Conservation (phyloP, 2,113 vertebrate genomes). For the Cheirogaleus medius region DNA sequence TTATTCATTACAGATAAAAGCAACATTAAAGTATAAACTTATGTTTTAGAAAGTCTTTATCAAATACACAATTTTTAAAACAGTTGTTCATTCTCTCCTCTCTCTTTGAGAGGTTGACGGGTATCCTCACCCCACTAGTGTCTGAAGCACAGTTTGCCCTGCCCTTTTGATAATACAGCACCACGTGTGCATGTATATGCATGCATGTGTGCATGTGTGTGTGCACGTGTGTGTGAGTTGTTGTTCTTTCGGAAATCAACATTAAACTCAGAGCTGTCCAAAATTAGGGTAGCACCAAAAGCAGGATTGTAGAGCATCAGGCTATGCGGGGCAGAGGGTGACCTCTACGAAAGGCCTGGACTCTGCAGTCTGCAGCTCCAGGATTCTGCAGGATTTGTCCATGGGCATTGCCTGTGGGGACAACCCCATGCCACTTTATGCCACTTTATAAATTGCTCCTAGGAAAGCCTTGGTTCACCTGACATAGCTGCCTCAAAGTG, state of each 20-base stretch:
- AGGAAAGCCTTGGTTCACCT: neutral
- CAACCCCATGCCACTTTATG: neutral
- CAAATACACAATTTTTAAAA: neutral
- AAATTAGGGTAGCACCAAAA: neutral
- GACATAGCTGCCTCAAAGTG: neutral
- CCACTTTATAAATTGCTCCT: neutral
- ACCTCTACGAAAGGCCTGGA: neutral
- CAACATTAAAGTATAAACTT: neutral
- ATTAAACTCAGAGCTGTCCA: neutral
- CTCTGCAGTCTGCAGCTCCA: accelerated
- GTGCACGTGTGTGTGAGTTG: neutral
- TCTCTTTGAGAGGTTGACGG: neutral
- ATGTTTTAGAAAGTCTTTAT: neutral
- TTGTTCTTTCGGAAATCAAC: neutral
- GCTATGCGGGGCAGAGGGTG: neutral
- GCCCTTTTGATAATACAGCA: neutral
- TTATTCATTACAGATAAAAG: neutral
- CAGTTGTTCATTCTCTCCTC: neutral
- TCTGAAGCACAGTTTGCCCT: neutral
- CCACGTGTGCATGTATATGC: accelerated
- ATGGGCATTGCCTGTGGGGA: neutral
- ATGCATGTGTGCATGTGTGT: accelerated
- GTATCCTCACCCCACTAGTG: neutral
- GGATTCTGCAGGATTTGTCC: neutral
- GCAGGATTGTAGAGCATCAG: no score